Base-by-base conservation (phyloP, 1,140 invertebrate genomes). In the Camponotus pennsylvanicus region DNA sequence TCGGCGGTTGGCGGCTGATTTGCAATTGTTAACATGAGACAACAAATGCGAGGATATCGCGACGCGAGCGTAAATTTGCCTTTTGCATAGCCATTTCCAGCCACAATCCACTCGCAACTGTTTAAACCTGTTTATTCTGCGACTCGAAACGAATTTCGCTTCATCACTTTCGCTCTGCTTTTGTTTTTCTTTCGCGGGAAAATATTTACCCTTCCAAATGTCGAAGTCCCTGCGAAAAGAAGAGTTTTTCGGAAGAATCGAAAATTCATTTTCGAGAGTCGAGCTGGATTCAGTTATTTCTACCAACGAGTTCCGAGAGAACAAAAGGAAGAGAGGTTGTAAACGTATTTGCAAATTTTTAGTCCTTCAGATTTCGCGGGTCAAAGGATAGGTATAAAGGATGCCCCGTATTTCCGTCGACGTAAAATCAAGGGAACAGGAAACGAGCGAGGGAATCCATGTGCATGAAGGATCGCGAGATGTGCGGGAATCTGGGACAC, bases 331-430 rank as follows among this genome's bases (percentile, higher is more conserved):
- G 21, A 21, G 21, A 45, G 6, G 21, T 71, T 80, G 52, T 59
- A 27, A 27, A 18, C 15, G 37, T 52, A 18, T 71, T n/a, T 52
- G 37, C 49, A 21, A 57, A 70, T 42, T 37, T 37, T 9, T 57
- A n/a, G 52, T 80, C 40, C 40, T n/a, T 32, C 13, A 40, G 66
- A 80, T 80, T 80, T 80, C 42, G 69, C n/a, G n/a, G 55, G n/a
- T 69, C 64, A 37, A 37, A 37, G 40, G 15, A 21, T 8, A 32
- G 15, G 18, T 18, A 32, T 45, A 42, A 49, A 84, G 40, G 55
- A 64, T 75, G 21, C 40, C 7, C 66, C 61, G 45, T 37, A 13
- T 79, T 80, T 49, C 45, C 40, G 52, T 42, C 52, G 6, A 59
- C 9, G n/a, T 66, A 40, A 32, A 40, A 21, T 27, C 32, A 27